phyloP scores from a whole-genome alignment of 2,888 invertebrate genomes.

The Plagodis pulveraria region DNA sequence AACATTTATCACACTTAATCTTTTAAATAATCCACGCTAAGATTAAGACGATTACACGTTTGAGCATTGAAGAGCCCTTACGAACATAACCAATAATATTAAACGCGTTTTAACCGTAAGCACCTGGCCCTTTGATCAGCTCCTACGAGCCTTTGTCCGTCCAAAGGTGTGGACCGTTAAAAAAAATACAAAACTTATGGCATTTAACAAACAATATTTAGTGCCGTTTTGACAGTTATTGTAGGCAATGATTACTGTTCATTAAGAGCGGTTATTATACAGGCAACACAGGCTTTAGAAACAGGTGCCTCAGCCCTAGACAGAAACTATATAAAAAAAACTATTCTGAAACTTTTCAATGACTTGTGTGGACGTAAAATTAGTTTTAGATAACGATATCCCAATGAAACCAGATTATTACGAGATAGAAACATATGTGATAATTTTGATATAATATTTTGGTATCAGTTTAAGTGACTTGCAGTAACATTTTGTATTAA shows the following conservation, averaged over 20 bases:
- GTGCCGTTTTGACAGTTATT: constrained; percentile 82
- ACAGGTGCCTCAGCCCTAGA: constrained; percentile 65
- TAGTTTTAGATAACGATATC: too few species aligned
- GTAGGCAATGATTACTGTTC: constrained; percentile 78
- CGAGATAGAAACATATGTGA: too few species aligned
- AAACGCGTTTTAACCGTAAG: constrained; percentile 62
- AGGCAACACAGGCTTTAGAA: constrained; percentile 47
- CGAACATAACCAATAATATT: constrained; percentile 44
- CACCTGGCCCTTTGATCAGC: constrained; percentile 65
- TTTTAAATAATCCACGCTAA: constrained; percentile 18
- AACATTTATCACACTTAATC: constrained; percentile 7
- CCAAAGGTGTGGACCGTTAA: constrained; percentile 78
- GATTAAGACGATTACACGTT: constrained; percentile 46
- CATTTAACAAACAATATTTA: constrained; percentile 84
- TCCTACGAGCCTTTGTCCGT: constrained; percentile 60
- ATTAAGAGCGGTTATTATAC: constrained; percentile 68
- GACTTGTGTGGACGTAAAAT: too few species aligned
- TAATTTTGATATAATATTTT: too few species aligned
- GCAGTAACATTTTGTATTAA: too few species aligned
- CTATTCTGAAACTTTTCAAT: neutral
- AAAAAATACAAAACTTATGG: constrained; percentile 76
- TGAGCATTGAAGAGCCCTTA: constrained; percentile 52
- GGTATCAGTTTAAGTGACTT: too few species aligned
- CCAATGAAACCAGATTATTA: too few species aligned
- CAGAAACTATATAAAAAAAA: constrained; percentile 14